A percentile compares a stretch with the other conserved stretches of the same genome.
These are phyloP conservation scores for Oncorhynchus clarkii DNA, from an alignment of 2,113 vertebrate species.

Conservation along the genomic window DNA sequence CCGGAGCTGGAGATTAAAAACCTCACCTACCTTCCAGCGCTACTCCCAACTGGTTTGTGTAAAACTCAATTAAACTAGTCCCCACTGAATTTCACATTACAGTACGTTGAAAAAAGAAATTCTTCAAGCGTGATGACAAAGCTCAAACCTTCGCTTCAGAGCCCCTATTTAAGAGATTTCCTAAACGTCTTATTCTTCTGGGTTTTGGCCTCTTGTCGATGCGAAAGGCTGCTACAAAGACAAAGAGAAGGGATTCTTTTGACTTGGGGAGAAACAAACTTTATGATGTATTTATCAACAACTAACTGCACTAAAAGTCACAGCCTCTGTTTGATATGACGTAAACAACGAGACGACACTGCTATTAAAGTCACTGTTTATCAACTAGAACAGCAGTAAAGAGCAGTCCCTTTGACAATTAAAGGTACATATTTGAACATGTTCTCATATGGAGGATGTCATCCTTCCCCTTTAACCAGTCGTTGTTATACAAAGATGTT, in stretches of 20 bases:
- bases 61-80: slow-evolving; percentile 99
- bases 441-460: slow-evolving; percentile 46
- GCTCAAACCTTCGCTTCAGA: slow-evolving; percentile 88
- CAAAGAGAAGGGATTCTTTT: slow-evolving; percentile 59
- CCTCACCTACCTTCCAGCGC: slow-evolving; percentile 99
- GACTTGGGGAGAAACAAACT: slow-evolving; percentile 77
- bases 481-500: slow-evolving; percentile 60
- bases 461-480: slow-evolving; percentile 54
- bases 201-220: slow-evolving; percentile 78
- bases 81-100: slow-evolving; percentile 99
- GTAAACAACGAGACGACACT: slow-evolving; percentile 18
- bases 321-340: slow-evolving; percentile 38
- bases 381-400: slow-evolving; percentile 56
- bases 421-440: slow-evolving; percentile 55
- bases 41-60: slow-evolving; percentile 99
- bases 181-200: slow-evolving; percentile 82
- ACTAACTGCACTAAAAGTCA: slow-evolving; percentile 53
- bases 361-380: slow-evolving; percentile 49
- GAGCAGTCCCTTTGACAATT: slow-evolving; percentile 54
- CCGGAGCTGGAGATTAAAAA: slow-evolving; percentile 99
- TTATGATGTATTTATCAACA: slow-evolving; percentile 70
- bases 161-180: slow-evolving; percentile 86
- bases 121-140: slow-evolving; percentile 99
- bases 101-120: slow-evolving; percentile 96
- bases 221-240: slow-evolving; percentile 54